Base-by-base conservation (phyloP, 2,113 vertebrate genomes). In the Hemicordylus capensis region DNA sequence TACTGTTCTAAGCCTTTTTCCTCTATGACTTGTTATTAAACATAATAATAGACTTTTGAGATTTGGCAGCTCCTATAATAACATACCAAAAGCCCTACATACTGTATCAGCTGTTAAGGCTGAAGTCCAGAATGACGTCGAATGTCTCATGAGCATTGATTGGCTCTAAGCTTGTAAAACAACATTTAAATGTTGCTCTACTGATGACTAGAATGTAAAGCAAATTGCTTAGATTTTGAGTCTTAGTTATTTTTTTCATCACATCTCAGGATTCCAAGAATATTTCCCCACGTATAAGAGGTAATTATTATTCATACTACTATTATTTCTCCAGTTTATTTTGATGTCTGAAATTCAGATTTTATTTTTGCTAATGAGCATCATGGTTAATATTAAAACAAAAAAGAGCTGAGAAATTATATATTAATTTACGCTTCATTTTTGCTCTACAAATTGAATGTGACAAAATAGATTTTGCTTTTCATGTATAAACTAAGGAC, bases 1-100 rank as follows among this genome's bases (percentile, higher is more conserved):
- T 89, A 88, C 85, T 92, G 82, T 81, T 92, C 81, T 92, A 93
- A 94, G 88, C 87, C 90, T 64, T 75, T 92, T 90, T 92, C 83
- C 20, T 56, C 66, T 64, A 69, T 87, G 84, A 64, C 81, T 89
- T 94, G 83, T 93, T 90, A 94, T 95, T 95, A 95, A 59, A 88
- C 58, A 88, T 94, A 94, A 93, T 93, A 92, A 95, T 85, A 93
- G 92, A 76, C 88, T 91, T n/a, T 76, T 90, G 89, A 72, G 76
- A 89, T 89, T 89, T 91, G 78, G 89, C 89, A 85, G 64, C 72
- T 90, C 61, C 80, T 88, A 26, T 95, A 95, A 95, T 94, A 90
- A 93, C 82, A 95, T 51, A 87, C 87, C 87, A 76, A 89, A 85
- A 78, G 87, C 81, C 88, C 84, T 92, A 88, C 85, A 89, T 34